phyloP scores from a whole-genome alignment of 2,888 invertebrate species.

The Pristionchus maxplancki region DNA sequence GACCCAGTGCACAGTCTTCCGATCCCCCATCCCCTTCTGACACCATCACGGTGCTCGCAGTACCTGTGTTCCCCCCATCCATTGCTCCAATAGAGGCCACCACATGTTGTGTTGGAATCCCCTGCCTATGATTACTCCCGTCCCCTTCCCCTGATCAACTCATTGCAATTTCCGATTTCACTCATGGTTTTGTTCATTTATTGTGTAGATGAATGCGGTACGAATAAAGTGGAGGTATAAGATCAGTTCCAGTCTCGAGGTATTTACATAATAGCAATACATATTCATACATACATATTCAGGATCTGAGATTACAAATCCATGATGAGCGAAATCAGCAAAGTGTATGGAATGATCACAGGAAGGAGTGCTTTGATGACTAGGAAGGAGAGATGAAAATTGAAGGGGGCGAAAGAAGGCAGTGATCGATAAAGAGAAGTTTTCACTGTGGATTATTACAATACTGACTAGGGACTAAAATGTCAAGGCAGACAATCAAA shows the following conservation, averaged over 20 bases:
- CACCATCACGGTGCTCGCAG: slow-evolving; percentile 29
- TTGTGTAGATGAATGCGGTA: slow-evolving; percentile 43
- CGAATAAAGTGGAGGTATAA: slow-evolving; percentile 39
- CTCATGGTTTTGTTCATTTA: slow-evolving; percentile 36
- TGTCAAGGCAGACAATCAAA: too few species aligned
- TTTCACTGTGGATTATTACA: too few species aligned
- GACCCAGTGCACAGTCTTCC: slow-evolving; percentile 6
- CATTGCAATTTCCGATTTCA: background rate
- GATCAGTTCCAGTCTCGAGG: background rate
- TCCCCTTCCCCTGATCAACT: background rate
- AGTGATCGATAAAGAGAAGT: too few species aligned
- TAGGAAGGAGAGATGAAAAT: too few species aligned
- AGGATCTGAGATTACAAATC: too few species aligned
- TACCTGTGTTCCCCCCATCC: background rate
- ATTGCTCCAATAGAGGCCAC: slow-evolving; percentile 18
- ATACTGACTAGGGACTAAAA: too few species aligned
- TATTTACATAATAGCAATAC: too few species aligned
- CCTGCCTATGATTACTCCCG: background rate
- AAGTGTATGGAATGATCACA: too few species aligned
- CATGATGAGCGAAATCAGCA: too few species aligned
- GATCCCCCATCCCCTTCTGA: background rate
- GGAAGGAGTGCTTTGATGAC: too few species aligned
- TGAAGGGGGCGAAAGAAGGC: too few species aligned
- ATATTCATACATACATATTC: too few species aligned
- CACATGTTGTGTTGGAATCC: background rate